Conservation (phyloP, 2,113 vertebrate genomes). For the Ammospiza nelsoni region DNA sequence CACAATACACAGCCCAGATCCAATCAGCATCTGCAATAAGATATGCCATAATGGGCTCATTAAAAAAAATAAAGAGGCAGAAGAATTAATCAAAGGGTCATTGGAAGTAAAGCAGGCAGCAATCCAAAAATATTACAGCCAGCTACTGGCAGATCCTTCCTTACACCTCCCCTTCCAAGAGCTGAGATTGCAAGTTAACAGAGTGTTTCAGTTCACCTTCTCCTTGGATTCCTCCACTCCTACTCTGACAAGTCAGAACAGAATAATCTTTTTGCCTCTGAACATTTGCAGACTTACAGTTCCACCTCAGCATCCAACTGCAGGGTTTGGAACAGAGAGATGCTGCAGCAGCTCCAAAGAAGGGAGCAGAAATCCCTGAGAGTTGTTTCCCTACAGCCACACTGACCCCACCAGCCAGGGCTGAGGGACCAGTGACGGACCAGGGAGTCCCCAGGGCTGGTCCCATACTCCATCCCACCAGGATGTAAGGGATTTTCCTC, state of each 20-base stretch:
- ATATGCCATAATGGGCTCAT: constrained; percentile 64
- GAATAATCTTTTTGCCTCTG: constrained; percentile 15
- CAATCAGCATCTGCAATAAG: constrained; percentile 66
- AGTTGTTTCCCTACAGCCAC: not conserved
- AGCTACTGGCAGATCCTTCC: not conserved
- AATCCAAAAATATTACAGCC: constrained; percentile 40
- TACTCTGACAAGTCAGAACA: fast-evolving
- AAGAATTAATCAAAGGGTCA: constrained; percentile 63
- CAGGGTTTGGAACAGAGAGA: not conserved
- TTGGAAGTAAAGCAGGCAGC: constrained; percentile 47
- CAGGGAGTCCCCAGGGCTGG: not conserved
- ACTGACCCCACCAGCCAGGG: not conserved
- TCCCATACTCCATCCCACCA: not conserved
- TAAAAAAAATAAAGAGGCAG: constrained; percentile 68
- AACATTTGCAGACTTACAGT: constrained; percentile 13
- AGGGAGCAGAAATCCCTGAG: not conserved
- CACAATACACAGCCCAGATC: constrained; percentile 66
- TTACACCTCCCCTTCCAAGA: not conserved
- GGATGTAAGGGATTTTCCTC: not conserved
- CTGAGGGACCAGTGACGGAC: not conserved
- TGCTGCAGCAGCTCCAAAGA: not conserved
- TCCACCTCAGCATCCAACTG: not conserved
- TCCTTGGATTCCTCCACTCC: not conserved
- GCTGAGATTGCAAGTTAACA: constrained; percentile 13
- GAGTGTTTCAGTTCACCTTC: constrained; percentile 5